Percentiles rank a stretch among this genome's conserved stretches.
Conservation (phyloP, 1,140 invertebrate genomes). For the Microplitis mediator region DNA sequence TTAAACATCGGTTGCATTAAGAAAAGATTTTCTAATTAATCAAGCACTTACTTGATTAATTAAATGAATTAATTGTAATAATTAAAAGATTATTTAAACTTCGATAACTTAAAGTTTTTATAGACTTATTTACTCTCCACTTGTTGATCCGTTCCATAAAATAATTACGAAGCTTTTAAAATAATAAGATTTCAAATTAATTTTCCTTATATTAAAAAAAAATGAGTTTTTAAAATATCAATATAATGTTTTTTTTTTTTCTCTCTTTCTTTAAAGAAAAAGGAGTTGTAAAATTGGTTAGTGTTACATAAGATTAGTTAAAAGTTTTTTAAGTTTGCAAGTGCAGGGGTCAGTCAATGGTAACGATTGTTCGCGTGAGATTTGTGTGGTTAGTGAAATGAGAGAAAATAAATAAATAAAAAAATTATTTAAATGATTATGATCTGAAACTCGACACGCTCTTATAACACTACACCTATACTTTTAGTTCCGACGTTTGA, state of each 20-base stretch:
- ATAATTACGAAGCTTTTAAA: neutral
- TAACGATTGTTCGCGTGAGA: constrained; percentile 46
- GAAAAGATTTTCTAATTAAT: too few species aligned
- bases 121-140: neutral
- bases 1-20: too few species aligned
- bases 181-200: too few species aligned
- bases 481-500: constrained; percentile 6
- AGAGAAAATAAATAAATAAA: constrained; percentile 13
- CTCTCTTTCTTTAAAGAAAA: too few species aligned
- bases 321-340: neutral
- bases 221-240: too few species aligned
- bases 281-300: too few species aligned
- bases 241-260: too few species aligned
- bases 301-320: neutral
- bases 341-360: neutral
- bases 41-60: neutral
- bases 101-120: neutral
- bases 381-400: constrained; percentile 30
- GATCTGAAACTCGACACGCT: constrained; percentile 21
- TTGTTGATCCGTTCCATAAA: constrained; percentile 14
- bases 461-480: constrained; percentile 6
- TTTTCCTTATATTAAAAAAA: too few species aligned
- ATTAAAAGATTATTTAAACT: too few species aligned
- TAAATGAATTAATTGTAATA: neutral
- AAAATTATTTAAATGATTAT: constrained; percentile 17